phyloP scores from a whole-genome alignment of 2,797 vertebrate genomes.

The Gymnopithys bicolor region DNA sequence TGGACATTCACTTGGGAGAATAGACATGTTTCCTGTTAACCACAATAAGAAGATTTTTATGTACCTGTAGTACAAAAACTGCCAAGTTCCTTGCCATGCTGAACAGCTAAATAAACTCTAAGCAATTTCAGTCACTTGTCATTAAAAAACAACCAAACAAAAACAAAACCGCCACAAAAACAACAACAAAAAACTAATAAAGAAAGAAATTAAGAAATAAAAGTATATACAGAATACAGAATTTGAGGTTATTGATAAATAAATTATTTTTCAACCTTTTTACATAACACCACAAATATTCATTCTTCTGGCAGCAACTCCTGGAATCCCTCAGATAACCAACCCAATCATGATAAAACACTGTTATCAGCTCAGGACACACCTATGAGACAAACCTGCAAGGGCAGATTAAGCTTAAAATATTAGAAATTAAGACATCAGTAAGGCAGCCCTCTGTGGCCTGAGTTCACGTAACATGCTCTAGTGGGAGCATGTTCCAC shows the following conservation, averaged over 20 bases:
- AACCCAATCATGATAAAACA: neutral
- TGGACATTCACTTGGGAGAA: neutral
- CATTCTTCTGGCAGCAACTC: neutral
- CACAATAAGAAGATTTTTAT: neutral
- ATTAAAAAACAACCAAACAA: neutral
- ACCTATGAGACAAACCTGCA: neutral
- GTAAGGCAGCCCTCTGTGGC: neutral
- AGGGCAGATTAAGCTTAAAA: neutral
- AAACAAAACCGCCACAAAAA: no score
- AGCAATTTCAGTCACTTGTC: neutral
- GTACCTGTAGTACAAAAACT: neutral
- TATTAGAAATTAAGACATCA: neutral
- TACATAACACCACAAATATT: neutral
- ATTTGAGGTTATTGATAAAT: neutral
- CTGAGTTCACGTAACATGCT: neutral
- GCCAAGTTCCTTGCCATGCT: neutral
- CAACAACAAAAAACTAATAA: no score
- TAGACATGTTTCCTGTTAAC: neutral
- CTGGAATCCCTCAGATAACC: neutral
- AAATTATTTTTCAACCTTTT: neutral
- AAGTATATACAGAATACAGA: neutral
- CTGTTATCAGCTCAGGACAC: neutral
- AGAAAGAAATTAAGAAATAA: neutral
- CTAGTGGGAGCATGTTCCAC: neutral
- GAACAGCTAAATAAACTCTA: neutral